Evolutionary conservation across 2,113 vertebrate genomes (phyloP), one percentile per base, ranked within the genome.

Genomic region (Ivindomyrus marchei): DNA sequence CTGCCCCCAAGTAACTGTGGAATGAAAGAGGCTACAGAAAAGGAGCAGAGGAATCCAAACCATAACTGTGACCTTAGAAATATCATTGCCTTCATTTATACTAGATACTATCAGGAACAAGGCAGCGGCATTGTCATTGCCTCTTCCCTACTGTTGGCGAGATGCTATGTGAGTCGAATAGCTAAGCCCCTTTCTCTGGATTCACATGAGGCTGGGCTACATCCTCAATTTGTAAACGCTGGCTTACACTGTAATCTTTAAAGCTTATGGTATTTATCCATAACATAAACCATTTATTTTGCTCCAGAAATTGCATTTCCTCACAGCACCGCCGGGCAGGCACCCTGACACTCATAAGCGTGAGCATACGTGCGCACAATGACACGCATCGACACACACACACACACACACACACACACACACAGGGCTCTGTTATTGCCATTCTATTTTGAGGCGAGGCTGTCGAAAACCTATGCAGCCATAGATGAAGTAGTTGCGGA

Each of bases 101-200:
- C 89, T 88, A 93, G 92, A 93, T 93, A 93, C 94, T 93, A 95
- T 93, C 94, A 95, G 94, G 93, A 90, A 90, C 91, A 86, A 94
- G 87, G 89, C 85, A 94, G 91, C 88, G 92, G 91, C 90, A 70
- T 93, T 93, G 93, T 90, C 77, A 93, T 92, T 94, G 93, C 92
- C 91, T 94, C 90, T 92, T 92, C 93, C 91, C 88, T 93, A 92
- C 87, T 89, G 88, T 49, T 62, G 91, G 89, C 17, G 90, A 91
- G 89, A 90, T 19, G 66, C 74, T 80, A 85, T 94, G 93, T 92
- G 93, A 95, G 91, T 89, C 70, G 91, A 93, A 91, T 93, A 90
- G 91, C 84, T 89, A 89, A 91, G 74, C 70, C 80, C 88, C 52
- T 46, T 47, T 47, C 50, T n/a, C 52, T 49, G 88, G 91, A 90